These are phyloP conservation scores for Ophion ellenae DNA, from an alignment of 2,888 invertebrate species.

Conservation along the genomic window DNA sequence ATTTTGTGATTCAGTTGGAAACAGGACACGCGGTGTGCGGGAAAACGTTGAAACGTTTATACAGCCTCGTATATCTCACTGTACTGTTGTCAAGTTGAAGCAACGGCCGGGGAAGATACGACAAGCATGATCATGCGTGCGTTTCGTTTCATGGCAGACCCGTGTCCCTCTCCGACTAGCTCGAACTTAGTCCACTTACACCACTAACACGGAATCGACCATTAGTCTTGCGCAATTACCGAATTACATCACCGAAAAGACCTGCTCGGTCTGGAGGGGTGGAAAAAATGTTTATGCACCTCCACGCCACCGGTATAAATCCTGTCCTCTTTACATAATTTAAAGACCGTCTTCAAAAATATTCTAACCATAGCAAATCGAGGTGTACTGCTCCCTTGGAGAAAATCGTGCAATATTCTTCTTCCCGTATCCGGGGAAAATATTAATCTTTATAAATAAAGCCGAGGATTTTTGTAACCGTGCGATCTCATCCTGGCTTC, in stretches of 20 bases:
- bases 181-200: background rate
- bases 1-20: background rate
- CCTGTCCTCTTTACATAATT: background rate
- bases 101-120: slow-evolving; percentile 58
- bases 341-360: background rate
- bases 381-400: background rate
- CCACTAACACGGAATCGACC: slow-evolving; percentile 12
- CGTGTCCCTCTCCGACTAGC: slow-evolving; percentile 14
- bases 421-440: no score
- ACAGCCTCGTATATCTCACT: slow-evolving; percentile 59
- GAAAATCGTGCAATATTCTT: no score
- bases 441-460: background rate
- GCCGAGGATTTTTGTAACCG: background rate
- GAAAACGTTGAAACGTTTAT: slow-evolving; percentile 14
- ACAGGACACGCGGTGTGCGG: background rate
- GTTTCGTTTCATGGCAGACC: slow-evolving; percentile 57
- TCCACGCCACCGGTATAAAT: no score
- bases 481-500: background rate
- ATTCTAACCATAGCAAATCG: background rate
- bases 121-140: slow-evolving; percentile 67
- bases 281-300: background rate
- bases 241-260: slow-evolving; percentile 1
- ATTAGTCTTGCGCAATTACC: slow-evolving; percentile 28
- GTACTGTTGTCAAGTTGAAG: slow-evolving; percentile 58
- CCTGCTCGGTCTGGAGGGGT: background rate